These are phyloP conservation scores for Todiramphus saurophagus DNA, from an alignment of 2,113 vertebrate species.

Conservation along the genomic window DNA sequence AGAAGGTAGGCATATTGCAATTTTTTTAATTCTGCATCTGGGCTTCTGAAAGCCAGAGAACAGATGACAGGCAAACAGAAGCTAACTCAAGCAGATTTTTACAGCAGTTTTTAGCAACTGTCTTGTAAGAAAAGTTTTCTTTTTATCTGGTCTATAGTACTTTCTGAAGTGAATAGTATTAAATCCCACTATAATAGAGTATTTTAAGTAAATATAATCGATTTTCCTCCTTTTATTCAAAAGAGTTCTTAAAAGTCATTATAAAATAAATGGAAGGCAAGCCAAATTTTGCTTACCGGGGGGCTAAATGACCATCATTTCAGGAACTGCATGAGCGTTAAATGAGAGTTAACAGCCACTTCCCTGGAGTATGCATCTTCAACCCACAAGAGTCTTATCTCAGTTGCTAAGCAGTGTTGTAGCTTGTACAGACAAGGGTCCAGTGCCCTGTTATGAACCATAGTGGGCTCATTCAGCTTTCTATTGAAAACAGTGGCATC, in stretches of 20 bases:
- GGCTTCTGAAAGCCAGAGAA: neutral
- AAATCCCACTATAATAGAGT: neutral
- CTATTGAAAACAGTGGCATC: neutral
- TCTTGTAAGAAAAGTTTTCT: neutral
- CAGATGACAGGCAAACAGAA: neutral
- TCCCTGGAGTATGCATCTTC: neutral
- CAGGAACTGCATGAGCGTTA: neutral
- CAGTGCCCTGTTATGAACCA: neutral
- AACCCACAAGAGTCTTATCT: neutral
- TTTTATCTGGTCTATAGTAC: neutral
- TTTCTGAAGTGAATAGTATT: neutral
- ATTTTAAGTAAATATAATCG: neutral
- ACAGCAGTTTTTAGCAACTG: neutral
- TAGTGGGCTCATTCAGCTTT: neutral
- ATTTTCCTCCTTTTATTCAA: neutral
- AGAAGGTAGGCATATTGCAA: constrained; percentile 34
- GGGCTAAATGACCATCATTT: neutral
- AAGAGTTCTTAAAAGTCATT: neutral
- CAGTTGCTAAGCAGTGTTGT: neutral
- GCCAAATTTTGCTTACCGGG: neutral
- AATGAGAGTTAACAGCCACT: neutral
- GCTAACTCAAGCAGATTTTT: neutral
- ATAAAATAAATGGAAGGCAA: neutral
- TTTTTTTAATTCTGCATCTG: constrained; percentile 22
- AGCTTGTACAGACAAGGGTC: neutral